Evolutionary conservation across 2,797 vertebrate genomes (phyloP).

Genomic region (Acropternis orthonyx): DNA sequence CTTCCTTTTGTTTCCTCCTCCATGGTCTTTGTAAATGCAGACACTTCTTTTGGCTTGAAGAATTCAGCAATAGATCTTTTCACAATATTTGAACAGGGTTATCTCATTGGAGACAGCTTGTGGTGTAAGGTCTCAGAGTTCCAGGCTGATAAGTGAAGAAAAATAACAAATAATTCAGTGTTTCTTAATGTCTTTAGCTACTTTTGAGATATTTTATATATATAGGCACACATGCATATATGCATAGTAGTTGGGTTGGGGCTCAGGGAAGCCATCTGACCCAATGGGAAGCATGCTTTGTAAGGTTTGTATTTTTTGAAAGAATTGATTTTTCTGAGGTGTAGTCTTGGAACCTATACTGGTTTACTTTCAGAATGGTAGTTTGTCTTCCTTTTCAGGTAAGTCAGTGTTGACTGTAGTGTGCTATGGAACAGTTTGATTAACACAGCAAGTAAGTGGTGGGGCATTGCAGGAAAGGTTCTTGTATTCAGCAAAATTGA

Average conservation of each 20-base stretch:
- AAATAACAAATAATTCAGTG: background rate
- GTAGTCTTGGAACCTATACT: background rate
- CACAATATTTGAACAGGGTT: background rate
- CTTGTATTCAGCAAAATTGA: background rate
- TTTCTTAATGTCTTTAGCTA: background rate
- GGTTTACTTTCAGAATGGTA: background rate
- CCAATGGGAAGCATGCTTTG: background rate
- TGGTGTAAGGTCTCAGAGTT: background rate
- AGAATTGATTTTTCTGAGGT: background rate
- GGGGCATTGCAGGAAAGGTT: background rate
- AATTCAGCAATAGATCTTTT: constrained; percentile 3
- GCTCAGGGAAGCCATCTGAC: background rate
- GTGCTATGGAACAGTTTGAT: background rate
- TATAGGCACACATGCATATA: background rate
- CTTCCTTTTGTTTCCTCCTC: background rate
- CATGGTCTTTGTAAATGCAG: background rate
- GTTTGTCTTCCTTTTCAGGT: background rate
- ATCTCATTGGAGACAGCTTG: background rate
- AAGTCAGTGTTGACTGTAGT: background rate
- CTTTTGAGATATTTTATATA: background rate
- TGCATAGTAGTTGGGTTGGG: background rate
- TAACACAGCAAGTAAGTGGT: background rate
- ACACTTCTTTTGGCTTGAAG: background rate
- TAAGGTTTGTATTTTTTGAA: background rate
- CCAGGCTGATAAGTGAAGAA: background rate